Conservation (phyloP, 2,797 vertebrate species). For the Danionella dracula region DNA sequence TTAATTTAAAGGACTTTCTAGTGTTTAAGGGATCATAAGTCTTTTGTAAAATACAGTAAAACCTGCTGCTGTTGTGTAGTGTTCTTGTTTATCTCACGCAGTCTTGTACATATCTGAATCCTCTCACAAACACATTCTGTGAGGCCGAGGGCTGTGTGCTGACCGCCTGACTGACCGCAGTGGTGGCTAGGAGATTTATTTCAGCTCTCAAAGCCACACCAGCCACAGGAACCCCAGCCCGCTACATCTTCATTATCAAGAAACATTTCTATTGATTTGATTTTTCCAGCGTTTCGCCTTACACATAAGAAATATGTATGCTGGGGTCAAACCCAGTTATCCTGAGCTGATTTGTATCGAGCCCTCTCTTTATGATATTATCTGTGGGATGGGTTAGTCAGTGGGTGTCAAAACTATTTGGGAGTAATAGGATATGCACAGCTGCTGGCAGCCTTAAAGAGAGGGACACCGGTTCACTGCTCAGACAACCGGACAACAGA, state of each 20-base stretch:
- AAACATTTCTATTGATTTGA: constrained; percentile 97
- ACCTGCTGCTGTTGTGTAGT: constrained; percentile 31
- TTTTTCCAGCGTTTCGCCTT: constrained; percentile 87
- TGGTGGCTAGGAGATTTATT: constrained; percentile 62
- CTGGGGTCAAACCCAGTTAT: constrained; percentile 90
- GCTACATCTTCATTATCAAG: constrained; percentile 98
- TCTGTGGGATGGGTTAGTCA: constrained; percentile 81
- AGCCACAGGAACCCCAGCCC: constrained; percentile 70
- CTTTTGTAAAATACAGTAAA: too few relatives aligned
- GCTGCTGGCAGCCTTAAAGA: constrained; percentile 53
- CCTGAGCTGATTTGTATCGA: constrained; percentile 92
- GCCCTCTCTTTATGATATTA: constrained; percentile 86
- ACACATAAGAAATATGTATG: constrained; percentile 87
- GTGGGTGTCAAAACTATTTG: constrained; percentile 88
- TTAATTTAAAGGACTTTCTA: too few relatives aligned
- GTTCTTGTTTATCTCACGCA: too few relatives aligned
- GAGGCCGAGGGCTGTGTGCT: constrained; percentile 22
- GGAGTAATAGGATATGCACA: constrained; percentile 82
- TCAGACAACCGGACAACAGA: constrained; percentile 28
- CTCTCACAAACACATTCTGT: not conserved
- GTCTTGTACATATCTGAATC: too few relatives aligned
- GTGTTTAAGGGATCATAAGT: too few relatives aligned
- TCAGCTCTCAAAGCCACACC: constrained; percentile 72
- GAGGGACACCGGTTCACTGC: constrained; percentile 44
- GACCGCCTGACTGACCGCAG: constrained; percentile 59